A percentile compares a stretch with the other conserved stretches of the same genome.
Evolutionary conservation across 2,888 invertebrate genomes (phyloP).

Genomic region (Lasius platythorax): DNA sequence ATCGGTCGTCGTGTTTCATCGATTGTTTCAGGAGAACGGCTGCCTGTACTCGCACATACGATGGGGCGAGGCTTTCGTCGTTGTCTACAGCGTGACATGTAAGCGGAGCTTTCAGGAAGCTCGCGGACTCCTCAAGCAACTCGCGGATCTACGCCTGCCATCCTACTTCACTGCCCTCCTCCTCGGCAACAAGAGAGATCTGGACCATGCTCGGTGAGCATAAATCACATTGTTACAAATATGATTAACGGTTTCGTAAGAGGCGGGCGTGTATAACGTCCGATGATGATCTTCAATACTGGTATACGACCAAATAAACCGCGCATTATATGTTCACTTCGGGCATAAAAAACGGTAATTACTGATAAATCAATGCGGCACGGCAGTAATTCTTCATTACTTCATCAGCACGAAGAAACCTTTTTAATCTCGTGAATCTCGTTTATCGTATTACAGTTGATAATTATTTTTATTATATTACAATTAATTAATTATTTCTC

Average conservation of each 20-base stretch:
- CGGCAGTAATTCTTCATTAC: slow-evolving; percentile 13
- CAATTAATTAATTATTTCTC: background rate
- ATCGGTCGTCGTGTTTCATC: slow-evolving; percentile 36
- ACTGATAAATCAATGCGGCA: slow-evolving; percentile 22
- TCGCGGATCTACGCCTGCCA: slow-evolving; percentile 91
- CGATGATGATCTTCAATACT: slow-evolving; percentile 22
- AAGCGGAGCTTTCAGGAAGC: slow-evolving; percentile 92
- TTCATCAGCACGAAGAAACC: background rate
- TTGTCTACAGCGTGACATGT: slow-evolving; percentile 93
- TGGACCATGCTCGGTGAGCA: slow-evolving; percentile 92
- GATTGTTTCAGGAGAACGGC: slow-evolving; percentile 89
- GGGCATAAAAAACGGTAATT: slow-evolving; percentile 20
- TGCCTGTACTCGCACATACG: slow-evolving; percentile 92
- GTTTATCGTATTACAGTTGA: slow-evolving; percentile 10
- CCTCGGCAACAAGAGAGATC: slow-evolving; percentile 93
- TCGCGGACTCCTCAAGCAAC: slow-evolving; percentile 90
- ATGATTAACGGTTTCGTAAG: slow-evolving; percentile 39
- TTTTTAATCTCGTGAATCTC: background rate
- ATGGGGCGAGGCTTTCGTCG: slow-evolving; percentile 94
- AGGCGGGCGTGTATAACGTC: slow-evolving; percentile 35
- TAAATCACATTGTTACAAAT: slow-evolving; percentile 55
- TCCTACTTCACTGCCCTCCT: slow-evolving; percentile 92
- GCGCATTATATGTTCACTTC: background rate
- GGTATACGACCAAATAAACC: slow-evolving; percentile 38
- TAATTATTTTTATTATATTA: background rate